These are phyloP conservation scores for Lomographa bimaculata DNA, from an alignment of 2,888 invertebrate genomes.

Conservation along the genomic window DNA sequence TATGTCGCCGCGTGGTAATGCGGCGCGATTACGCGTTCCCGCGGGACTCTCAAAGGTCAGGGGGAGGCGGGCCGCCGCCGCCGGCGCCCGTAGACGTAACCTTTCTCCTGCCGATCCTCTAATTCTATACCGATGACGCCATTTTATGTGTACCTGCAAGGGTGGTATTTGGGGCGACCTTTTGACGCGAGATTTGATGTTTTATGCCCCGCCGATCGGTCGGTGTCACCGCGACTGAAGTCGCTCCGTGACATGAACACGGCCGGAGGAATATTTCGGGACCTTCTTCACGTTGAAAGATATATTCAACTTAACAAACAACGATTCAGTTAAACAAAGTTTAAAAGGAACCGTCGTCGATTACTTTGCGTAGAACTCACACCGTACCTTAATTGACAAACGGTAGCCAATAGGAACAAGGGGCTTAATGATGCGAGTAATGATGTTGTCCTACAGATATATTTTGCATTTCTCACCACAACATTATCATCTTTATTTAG, in stretches of 20 bases:
- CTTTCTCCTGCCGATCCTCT: slow-evolving; percentile 52
- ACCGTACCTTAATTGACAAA: too few relatives aligned
- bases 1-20: slow-evolving; percentile 53
- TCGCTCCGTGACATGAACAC: slow-evolving; percentile 27
- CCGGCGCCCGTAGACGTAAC: slow-evolving; percentile 45
- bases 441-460: too few relatives aligned
- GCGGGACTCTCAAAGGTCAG: slow-evolving; percentile 63
- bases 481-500: too few relatives aligned
- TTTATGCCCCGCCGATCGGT: slow-evolving; percentile 37
- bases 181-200: slow-evolving; percentile 53
- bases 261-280: slow-evolving; percentile 37
- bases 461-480: too few relatives aligned
- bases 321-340: slow-evolving; percentile 9
- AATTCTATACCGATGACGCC: slow-evolving; percentile 50
- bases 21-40: slow-evolving; percentile 54
- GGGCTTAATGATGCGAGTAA: too few relatives aligned
- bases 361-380: too few relatives aligned
- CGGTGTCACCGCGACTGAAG: slow-evolving; percentile 7
- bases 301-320: slow-evolving; percentile 42
- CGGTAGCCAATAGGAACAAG: too few relatives aligned
- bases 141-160: slow-evolving; percentile 58
- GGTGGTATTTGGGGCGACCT: slow-evolving; percentile 56
- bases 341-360: too few relatives aligned
- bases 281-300: slow-evolving; percentile 43
- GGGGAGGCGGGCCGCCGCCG: slow-evolving; percentile 43